phyloP scores from a whole-genome alignment of 2,888 invertebrate species.

The Aradus depressus region DNA sequence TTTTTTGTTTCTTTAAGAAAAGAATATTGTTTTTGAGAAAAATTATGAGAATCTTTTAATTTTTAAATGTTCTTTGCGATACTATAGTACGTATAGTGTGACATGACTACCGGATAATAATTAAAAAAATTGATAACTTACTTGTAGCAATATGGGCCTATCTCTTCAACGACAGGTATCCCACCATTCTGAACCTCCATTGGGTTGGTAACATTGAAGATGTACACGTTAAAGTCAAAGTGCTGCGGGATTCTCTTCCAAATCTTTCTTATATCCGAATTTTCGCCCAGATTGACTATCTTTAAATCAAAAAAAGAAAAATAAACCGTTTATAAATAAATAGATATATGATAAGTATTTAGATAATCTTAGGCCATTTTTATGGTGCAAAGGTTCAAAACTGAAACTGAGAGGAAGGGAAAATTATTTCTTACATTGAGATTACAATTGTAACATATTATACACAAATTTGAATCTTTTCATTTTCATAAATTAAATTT shows the following conservation, averaged over 20 bases:
- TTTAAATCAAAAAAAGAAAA: slow-evolving; percentile 37
- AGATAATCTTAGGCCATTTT: too few relatives aligned
- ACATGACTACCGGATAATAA: too few relatives aligned
- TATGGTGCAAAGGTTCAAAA: too few relatives aligned
- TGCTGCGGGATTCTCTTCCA: slow-evolving; percentile 72
- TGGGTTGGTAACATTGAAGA: slow-evolving; percentile 74
- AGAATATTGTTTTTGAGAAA: too few relatives aligned
- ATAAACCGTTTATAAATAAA: too few relatives aligned
- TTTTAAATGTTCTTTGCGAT: not conserved
- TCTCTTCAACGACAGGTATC: slow-evolving; percentile 58
- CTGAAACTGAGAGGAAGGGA: too few relatives aligned
- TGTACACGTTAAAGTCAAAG: slow-evolving; percentile 60
- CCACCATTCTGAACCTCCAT: slow-evolving; percentile 59
- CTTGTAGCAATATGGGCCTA: slow-evolving; percentile 77
- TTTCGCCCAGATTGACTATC: slow-evolving; percentile 63
- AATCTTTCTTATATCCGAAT: slow-evolving; percentile 60
- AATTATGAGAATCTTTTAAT: not conserved
- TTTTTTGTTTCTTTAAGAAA: too few relatives aligned
- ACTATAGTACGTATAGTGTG: not conserved
- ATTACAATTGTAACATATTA: too few relatives aligned
- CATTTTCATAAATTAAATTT: too few relatives aligned
- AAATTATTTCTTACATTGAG: too few relatives aligned
- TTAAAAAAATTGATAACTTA: slow-evolving; percentile 39
- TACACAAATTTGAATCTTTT: too few relatives aligned
- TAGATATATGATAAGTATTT: too few relatives aligned